Base-by-base conservation (phyloP, 2,888 invertebrate species). In the Drosophila recens region DNA sequence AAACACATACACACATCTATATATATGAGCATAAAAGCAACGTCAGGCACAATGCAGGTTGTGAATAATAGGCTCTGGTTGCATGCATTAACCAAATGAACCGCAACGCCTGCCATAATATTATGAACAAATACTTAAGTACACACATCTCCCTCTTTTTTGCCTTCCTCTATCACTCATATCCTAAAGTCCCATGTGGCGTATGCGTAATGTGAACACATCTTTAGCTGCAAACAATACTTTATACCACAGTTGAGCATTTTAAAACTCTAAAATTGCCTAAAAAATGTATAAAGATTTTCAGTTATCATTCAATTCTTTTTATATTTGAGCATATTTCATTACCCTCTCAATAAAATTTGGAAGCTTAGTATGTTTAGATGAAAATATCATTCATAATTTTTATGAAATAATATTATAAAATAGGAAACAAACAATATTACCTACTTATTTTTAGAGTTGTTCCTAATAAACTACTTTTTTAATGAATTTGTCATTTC, bases 71-170 rank as follows among this genome's bases (percentile, higher is more conserved):
- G 87, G 81, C 83, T 73, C 64, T 56, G 67, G 75, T 62, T 38
- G 62, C 76, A 67, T 79, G 87, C 84, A 88, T 84, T 84, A 88
- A 88, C 84, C 83, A 88, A 84, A 84, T 84, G 84, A 84, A 84
- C 84, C 84, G 74, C 88, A 84, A 76, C 87, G 81, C 72, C 75
- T 63, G 68, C 68, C 74, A 76, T 74, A 75, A 70, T 79, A 66
- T 74, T 76, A 69, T 76, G 77, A 77, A 74, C 77, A 77, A 77
- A 79, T 77, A 77, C 77, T 69, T 75, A 62, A 72, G 75, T 54
- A 72, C 68, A 66, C 40, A 30, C 8, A 34, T 38, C 15, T 30
- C 11, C 20, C 8, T 27, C 11, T n/a, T 10, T 10, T 20, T 4
- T 33, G 34, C 34, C 13, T 53, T 4, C 13, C 45, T 23, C 13